phyloP scores from a whole-genome alignment of 1,140 invertebrate species.

The Hyles vespertilio region DNA sequence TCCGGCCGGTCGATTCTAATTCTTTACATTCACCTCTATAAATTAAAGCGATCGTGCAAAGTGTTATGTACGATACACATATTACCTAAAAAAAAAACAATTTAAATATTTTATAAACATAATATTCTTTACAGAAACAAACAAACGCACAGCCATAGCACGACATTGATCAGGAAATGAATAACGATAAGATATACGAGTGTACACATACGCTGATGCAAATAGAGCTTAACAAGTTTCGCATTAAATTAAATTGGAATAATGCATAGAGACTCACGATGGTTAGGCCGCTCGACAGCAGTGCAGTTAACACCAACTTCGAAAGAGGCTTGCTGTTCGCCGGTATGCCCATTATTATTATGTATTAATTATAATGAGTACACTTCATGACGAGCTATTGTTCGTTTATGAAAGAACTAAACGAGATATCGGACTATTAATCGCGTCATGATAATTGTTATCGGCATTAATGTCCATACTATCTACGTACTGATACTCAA shows the following conservation, averaged over 20 bases:
- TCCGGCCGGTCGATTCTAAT: conserved; percentile 1
- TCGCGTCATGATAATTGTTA: conserved; percentile 60
- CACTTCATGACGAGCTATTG: conserved; percentile 33
- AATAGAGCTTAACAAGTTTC: too few relatives aligned
- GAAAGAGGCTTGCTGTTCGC: conserved; percentile 19
- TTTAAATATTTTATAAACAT: not conserved
- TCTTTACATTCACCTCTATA: conserved; percentile 28
- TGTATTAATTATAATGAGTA: conserved; percentile 26
- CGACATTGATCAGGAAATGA: not conserved
- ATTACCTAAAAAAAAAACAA: conserved; percentile 25
- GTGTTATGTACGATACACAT: conserved; percentile 24
- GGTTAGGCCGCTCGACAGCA: conserved; percentile 32
- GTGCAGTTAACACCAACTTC: conserved; percentile 25
- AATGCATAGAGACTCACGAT: conserved; percentile 36
- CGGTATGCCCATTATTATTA: conserved; percentile 19
- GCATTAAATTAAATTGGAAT: too few relatives aligned
- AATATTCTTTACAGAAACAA: not conserved
- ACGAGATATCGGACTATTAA: conserved; percentile 36
- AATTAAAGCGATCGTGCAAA: conserved; percentile 28
- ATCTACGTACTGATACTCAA: conserved; percentile 20
- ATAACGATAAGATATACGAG: too few relatives aligned
- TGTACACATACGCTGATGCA: too few relatives aligned
- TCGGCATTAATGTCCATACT: conserved; percentile 41
- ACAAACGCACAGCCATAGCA: not conserved
- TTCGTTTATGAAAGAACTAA: conserved; percentile 34